Conservation (phyloP, 2,888 invertebrate species). For the Apomyelois bistriatella region DNA sequence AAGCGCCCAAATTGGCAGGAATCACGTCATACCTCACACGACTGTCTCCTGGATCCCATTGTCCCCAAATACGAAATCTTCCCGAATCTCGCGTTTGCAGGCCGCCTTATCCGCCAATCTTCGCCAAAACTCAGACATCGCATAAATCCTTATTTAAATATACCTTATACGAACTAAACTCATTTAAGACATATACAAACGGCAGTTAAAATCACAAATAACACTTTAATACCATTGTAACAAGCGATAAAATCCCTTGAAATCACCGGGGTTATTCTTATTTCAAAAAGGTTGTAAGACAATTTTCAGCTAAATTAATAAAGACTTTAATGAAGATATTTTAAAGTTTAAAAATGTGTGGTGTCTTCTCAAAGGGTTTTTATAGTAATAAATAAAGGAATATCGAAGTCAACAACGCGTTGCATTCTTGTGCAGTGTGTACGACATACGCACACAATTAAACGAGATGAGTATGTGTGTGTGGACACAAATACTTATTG, state of each 20-base stretch:
- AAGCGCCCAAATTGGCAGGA: constrained; percentile 23
- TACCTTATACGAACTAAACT: constrained; percentile 44
- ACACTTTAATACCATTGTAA: constrained; percentile 25
- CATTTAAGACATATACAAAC: constrained; percentile 33
- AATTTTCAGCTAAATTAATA: constrained; percentile 19
- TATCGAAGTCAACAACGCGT: constrained; percentile 79
- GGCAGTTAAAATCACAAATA: constrained; percentile 23
- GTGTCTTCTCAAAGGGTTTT: constrained; percentile 54
- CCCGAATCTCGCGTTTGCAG: constrained; percentile 44
- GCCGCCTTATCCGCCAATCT: constrained; percentile 72
- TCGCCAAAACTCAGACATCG: constrained; percentile 75
- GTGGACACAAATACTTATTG: constrained; percentile 74
- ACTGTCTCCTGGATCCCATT: constrained; percentile 44
- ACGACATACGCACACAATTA: constrained; percentile 45
- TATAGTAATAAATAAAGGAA: constrained; percentile 79
- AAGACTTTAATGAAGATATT: accelerated
- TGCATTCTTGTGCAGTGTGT: constrained; percentile 77
- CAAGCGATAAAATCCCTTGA: constrained; percentile 36
- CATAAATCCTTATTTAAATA: constrained; percentile 80
- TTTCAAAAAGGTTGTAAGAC: constrained; percentile 37
- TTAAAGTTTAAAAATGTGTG: constrained; percentile 29
- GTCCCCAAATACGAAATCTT: constrained; percentile 53
- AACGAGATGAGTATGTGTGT: constrained; percentile 37
- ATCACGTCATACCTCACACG: constrained; percentile 43
- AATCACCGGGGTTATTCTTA: constrained; percentile 19